Conservation (phyloP, 2,797 vertebrate genomes). For the Garrulus glandarius region DNA sequence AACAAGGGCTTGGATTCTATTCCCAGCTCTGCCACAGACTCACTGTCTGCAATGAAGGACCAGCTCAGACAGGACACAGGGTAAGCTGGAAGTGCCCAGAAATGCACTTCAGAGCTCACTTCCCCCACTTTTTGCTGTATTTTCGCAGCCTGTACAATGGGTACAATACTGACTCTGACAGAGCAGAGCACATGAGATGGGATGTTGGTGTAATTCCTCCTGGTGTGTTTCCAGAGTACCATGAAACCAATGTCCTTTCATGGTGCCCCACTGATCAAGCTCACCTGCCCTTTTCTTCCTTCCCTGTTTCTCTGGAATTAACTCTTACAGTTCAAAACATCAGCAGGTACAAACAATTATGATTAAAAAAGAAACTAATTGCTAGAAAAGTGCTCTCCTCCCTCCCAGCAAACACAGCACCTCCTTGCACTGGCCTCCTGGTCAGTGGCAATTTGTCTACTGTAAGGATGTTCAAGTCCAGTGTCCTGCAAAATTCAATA, state of each 20-base stretch:
- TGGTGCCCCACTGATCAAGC: neutral
- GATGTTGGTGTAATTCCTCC: neutral
- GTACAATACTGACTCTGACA: neutral
- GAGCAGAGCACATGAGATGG: neutral
- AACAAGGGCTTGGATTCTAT: conserved; percentile 40
- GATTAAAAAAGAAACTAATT: neutral
- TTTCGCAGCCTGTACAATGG: neutral
- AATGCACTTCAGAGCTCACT: neutral
- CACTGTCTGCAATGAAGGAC: neutral
- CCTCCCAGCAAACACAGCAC: neutral
- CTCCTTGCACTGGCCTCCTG: neutral
- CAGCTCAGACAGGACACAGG: neutral
- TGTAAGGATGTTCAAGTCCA: neutral
- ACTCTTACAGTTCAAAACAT: neutral
- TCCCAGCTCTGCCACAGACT: conserved; percentile 43
- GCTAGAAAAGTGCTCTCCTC: neutral
- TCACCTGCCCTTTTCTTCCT: neutral
- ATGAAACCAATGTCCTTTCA: neutral
- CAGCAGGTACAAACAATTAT: neutral
- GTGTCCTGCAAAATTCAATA: neutral
- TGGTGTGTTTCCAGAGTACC: neutral
- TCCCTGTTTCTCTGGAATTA: neutral
- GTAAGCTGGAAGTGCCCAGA: neutral
- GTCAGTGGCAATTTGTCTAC: neutral
- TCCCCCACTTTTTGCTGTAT: neutral